phyloP scores from a whole-genome alignment of 2,797 vertebrate genomes.

The Adelosebastes latens region DNA sequence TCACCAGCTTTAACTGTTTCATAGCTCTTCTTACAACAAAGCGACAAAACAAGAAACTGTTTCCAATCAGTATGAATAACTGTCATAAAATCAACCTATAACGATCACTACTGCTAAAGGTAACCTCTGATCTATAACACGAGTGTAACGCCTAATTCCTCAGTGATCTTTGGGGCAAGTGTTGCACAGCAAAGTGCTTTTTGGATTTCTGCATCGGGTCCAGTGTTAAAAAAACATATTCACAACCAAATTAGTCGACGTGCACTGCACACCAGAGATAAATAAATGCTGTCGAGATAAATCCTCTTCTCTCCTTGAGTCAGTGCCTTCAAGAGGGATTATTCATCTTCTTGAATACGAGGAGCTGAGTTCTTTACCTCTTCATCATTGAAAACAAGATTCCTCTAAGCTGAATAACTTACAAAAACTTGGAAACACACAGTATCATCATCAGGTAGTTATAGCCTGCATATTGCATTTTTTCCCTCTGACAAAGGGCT shows the following conservation, averaged over 20 bases:
- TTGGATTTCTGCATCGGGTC: conserved; percentile 72
- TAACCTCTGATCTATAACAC: conserved; percentile 24
- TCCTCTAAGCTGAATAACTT: conserved; percentile 47
- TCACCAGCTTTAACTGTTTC: conserved; percentile 13
- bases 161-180: conserved; percentile 71
- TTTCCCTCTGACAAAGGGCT: conserved; percentile 32
- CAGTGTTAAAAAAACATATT: conserved; percentile 67
- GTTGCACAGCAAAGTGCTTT: conserved; percentile 68
- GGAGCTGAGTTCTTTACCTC: conserved; percentile 44
- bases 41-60: conserved; percentile 16
- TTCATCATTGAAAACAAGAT: conserved; percentile 35
- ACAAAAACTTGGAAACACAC: conserved; percentile 55
- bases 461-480: conserved; percentile 66
- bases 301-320: conserved; percentile 49
- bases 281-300: conserved; percentile 57
- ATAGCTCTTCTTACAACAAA: conserved; percentile 46
- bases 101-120: conserved; percentile 30
- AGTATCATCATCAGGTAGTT: conserved; percentile 57
- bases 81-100: conserved; percentile 32
- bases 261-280: conserved; percentile 54
- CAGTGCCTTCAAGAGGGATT: conserved; percentile 60
- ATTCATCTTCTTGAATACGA: conserved; percentile 47
- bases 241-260: conserved; percentile 47
- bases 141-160: conserved; percentile 45
- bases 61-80: conserved; percentile 38